Evolutionary conservation across 2,888 invertebrate species (phyloP).

Genomic region (Clitarchus hookeri): DNA sequence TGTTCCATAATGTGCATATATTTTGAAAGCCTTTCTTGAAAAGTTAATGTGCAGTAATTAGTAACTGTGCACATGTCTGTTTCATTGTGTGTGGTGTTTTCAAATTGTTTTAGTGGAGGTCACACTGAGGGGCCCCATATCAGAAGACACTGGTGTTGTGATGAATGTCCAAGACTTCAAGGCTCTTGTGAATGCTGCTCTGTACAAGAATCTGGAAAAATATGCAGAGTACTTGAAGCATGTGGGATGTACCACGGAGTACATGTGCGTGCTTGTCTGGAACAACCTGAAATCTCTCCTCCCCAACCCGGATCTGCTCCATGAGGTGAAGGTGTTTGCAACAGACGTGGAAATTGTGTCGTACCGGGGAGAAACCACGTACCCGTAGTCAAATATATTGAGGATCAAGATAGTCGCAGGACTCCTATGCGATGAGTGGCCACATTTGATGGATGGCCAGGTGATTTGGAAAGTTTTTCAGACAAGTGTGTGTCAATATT

Average conservation of each 20-base stretch:
- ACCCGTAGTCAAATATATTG: neutral
- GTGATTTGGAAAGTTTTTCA: too few relatives aligned
- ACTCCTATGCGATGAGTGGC: too few relatives aligned
- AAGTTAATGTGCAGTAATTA: too few relatives aligned
- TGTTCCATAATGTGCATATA: too few relatives aligned
- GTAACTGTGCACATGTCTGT: too few relatives aligned
- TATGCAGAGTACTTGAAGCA: neutral
- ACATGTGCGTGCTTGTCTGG: neutral
- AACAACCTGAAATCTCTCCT: neutral
- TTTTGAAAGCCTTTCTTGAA: too few relatives aligned
- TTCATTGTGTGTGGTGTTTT: too few relatives aligned
- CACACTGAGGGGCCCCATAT: neutral
- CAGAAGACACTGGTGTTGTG: neutral
- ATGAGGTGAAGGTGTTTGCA: neutral
- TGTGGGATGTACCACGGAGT: neutral
- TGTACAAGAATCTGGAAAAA: neutral
- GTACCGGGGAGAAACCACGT: neutral
- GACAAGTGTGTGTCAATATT: too few relatives aligned
- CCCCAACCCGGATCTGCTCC: neutral
- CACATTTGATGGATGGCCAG: too few relatives aligned
- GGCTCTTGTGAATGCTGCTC: neutral
- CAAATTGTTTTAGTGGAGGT: neutral
- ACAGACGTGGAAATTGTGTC: neutral
- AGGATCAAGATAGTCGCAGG: too few relatives aligned
- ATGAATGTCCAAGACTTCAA: neutral